Evolutionary conservation across 2,888 invertebrate genomes (phyloP).

Genomic region (Boloria euphrosyne): DNA sequence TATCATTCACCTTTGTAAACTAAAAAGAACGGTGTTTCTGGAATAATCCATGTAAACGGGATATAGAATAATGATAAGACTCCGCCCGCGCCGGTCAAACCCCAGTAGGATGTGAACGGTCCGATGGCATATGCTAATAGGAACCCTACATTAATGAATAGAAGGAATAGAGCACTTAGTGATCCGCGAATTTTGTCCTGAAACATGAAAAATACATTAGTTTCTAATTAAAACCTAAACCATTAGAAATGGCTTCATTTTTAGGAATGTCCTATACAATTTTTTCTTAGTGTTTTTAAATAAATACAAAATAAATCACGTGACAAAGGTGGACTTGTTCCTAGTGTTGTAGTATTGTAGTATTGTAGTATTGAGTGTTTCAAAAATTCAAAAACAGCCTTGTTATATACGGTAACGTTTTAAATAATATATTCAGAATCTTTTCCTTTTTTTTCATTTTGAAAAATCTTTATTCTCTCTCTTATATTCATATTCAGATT

Average conservation of each 20-base stretch:
- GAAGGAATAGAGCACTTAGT: constrained; percentile 90
- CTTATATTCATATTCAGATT: background rate
- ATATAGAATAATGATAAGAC: constrained; percentile 85
- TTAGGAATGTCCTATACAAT: too few species aligned
- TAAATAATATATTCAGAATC: too few species aligned
- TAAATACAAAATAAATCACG: too few species aligned
- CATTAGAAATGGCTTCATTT: too few species aligned
- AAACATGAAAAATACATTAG: background rate
- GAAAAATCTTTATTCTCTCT: background rate
- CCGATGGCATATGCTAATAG: constrained; percentile 88
- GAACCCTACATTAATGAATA: constrained; percentile 88
- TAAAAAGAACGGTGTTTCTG: constrained; percentile 91
- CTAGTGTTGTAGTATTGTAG: too few species aligned
- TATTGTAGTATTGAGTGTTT: too few species aligned
- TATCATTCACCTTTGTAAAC: constrained; percentile 78
- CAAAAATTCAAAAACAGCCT: too few species aligned
- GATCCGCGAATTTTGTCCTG: constrained; percentile 90
- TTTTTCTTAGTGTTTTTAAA: too few species aligned
- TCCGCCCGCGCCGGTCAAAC: constrained; percentile 85
- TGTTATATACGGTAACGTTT: too few species aligned
- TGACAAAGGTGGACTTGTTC: too few species aligned
- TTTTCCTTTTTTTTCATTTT: background rate
- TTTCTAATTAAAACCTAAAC: too few species aligned
- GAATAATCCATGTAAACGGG: constrained; percentile 85
- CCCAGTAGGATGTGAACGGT: constrained; percentile 86